Evolutionary conservation across 2,888 invertebrate genomes (phyloP).

Genomic region (Ormyrus labotus): DNA sequence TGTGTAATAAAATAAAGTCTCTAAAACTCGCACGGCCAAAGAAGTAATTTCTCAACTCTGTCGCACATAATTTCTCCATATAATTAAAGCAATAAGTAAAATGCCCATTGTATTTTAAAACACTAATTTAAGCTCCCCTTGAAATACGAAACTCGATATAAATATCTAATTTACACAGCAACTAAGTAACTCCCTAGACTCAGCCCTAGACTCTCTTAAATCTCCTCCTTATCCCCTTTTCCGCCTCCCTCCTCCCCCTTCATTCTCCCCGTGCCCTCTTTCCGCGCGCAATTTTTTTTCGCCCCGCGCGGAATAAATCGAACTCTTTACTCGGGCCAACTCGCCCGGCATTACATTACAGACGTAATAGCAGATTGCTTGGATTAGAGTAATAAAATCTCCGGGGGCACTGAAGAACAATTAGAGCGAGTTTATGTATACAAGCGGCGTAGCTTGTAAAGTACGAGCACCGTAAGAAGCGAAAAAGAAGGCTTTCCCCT

Average conservation of each 20-base stretch:
- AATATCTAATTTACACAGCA: slow-evolving; percentile 34
- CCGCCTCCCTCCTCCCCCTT: background rate
- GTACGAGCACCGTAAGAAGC: background rate
- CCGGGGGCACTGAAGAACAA: slow-evolving; percentile 40
- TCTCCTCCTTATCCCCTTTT: slow-evolving; percentile 16
- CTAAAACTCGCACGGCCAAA: too few species aligned
- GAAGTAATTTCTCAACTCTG: too few species aligned
- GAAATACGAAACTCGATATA: too few species aligned
- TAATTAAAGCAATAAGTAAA: too few species aligned
- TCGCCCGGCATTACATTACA: slow-evolving; percentile 2
- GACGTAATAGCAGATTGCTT: slow-evolving; percentile 45
- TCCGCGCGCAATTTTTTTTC: slow-evolving; percentile 13
- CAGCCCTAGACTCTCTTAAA: slow-evolving; percentile 25
- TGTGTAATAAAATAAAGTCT: too few species aligned
- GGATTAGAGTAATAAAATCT: slow-evolving; percentile 51
- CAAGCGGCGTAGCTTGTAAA: slow-evolving; percentile 17
- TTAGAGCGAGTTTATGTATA: slow-evolving; percentile 45
- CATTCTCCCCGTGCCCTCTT: slow-evolving; percentile 6
- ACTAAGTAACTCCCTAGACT: slow-evolving; percentile 3
- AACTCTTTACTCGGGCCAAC: slow-evolving; percentile 25
- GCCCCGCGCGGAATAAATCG: slow-evolving; percentile 35
- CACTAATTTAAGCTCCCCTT: too few species aligned
- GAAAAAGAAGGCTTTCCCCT: background rate
- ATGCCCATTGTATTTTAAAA: too few species aligned
- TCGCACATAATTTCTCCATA: too few species aligned